Base-by-base conservation (phyloP, 2,113 vertebrate genomes). In the Halichoeres trimaculatus region DNA sequence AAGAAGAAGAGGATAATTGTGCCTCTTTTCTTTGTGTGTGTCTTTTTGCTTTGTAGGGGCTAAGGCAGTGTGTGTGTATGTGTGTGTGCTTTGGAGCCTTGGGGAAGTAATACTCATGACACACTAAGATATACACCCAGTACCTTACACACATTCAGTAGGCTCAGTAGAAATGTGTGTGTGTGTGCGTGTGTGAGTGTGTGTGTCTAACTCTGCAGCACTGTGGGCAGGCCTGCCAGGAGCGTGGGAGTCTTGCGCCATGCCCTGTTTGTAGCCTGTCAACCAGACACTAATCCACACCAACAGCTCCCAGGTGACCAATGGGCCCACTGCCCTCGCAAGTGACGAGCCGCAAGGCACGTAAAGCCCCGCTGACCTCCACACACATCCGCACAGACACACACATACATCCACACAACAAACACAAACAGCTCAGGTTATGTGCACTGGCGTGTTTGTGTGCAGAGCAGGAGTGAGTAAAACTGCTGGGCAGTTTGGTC, bases 281-380 rank as follows among this genome's bases (percentile, higher is more conserved):
- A 92, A 38, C 85, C 57, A 78, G 83, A 92, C 70, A 47, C 85
- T 93, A 88, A 93, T 89, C 78, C 75, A 68, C 74, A 76, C 64
- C 55, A 88, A 83, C 91, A 85, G 85, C 74, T 89, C 85, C 88
- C 90, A 91, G 83, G 83, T 91, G 87, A 92, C 90, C 88, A 90
- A 40, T 83, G 85, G 83, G 88, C 86, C 87, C 81, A 48, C 57
- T 84, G 76, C 74, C 80, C 69, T 7, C 38, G 72, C 66, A 77
- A 88, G 80, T 81, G 82, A 87, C 87, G 81, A 62, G 81, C 72
- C 47, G 20, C 80, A 77, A 67, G 84, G 74, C 77, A 76, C 23
- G 4, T 24, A 48, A 71, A 70, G 73, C 76, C 85, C 64, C n/a
- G 6, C 72, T 81, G 76, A 88, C 89, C 86, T 81, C 69, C 53